Base-by-base conservation (phyloP, 1,140 invertebrate genomes). In the Aradophagus sp. region DNA sequence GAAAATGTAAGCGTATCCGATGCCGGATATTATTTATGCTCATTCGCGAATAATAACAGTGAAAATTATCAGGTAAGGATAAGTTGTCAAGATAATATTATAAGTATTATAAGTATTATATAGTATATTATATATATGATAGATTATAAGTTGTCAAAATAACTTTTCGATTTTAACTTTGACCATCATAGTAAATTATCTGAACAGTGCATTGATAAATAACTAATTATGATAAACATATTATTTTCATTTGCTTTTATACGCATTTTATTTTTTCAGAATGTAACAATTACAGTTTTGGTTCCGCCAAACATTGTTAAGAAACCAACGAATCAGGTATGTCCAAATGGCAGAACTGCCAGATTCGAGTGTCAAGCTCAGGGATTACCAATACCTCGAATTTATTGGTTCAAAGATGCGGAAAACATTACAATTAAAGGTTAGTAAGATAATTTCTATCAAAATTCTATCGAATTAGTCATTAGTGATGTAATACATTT, bases 361-460 rank as follows among this genome's bases (percentile, higher is more conserved):
- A 87, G 89, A 52, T 89, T 93, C 55, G 89, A 91, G 50, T 94
- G 93, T 83, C 86, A 89, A 74, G 90, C 89, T 7, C 75, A 86
- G 19, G 92, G 91, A 15, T 76, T 85, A 52, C 93, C 92, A 8
- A 79, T 77, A 48, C 92, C 92, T 11, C 84, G 82, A 55, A 86
- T 89, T 52, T 83, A 84, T 58, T 95, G 93, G 93, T 84, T 90
- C 42, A 93, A 93, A 80, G 88, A 93, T 81, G 89, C 91, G 2
- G 77, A 87, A 50, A 78, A 86, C 41, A 83, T 91, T 52, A 82
- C 85, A 59, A 80, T 86, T n/a, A 86, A 87, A 80, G 87, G 91
- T 85, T 87, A 86, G n/a, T n/a, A n/a, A n/a, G n/a, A n/a, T n/a
- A n/a, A n/a, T n/a, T n/a, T n/a, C n/a, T n/a, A n/a, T n/a, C n/a